Base-by-base conservation (phyloP, 2,113 vertebrate genomes). In the Rhinoderma darwinii region DNA sequence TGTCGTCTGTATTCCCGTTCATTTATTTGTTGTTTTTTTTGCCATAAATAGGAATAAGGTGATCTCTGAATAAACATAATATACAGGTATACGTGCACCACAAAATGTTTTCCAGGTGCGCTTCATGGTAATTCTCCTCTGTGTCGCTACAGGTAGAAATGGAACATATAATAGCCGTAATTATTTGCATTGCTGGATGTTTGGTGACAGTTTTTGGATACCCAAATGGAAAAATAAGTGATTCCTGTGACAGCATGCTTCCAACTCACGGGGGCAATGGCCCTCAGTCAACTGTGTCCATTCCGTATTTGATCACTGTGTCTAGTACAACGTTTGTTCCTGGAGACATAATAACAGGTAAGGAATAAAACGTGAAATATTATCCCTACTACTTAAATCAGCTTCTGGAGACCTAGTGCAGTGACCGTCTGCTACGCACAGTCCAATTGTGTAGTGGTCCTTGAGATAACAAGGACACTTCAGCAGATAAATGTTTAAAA, bases 291-390 rank as follows among this genome's bases (percentile, higher is more conserved):
- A 50, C 85, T 5, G 10, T 9, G 47, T 22, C 87, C 20, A n/a
- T n/a, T n/a, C 89, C 86, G 11, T 90, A 88, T 78, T 39, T 10
- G 18, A 84, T 91, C 82, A 88, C 70, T 12, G 56, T 68, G 51
- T 88, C 83, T 61, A 87, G 15, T 14, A 82, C 50, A 5, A 81
- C 78, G 8, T 89, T 90, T 76, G 47, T 35, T 3, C 87, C 89
- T 86, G 87, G 88, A 39, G 87, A 89, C 68, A 37, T 61, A 39
- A 90, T 91, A 63, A 74, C 15, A 89, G 90, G 89, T 90, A 89
- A 81, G 56, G 9, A 32, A 30, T 20, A 68, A 44, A 22, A 43
- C 7, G n/a, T 17, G 11, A 43, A 30, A 70, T 14, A 30, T 14
- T 18, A 74, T 37, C 22, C 56, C 56, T 59, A 18, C 20, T 3